These are phyloP conservation scores for Galeruca laticollis DNA, from an alignment of 2,888 invertebrate genomes.

Conservation along the genomic window DNA sequence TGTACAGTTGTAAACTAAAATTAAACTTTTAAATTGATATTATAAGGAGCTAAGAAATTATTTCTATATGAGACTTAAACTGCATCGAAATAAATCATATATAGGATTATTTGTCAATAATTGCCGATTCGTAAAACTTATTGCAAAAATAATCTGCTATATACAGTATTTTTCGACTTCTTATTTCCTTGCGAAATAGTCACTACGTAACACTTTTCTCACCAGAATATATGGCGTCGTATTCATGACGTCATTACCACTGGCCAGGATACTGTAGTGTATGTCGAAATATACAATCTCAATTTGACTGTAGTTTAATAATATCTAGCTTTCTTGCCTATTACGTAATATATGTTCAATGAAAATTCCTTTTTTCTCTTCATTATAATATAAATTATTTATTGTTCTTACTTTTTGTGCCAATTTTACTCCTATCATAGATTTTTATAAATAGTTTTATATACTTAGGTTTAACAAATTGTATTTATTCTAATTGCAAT, in stretches of 20 bases:
- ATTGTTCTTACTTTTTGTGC: conserved; percentile 42
- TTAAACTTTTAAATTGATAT: background rate
- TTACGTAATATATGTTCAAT: conserved; percentile 21
- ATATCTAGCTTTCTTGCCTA: conserved; percentile 10
- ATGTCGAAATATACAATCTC: too few species aligned
- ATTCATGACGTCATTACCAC: too few species aligned
- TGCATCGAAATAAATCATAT: background rate
- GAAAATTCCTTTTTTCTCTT: conserved; percentile 28
- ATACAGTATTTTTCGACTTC: too few species aligned
- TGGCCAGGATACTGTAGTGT: too few species aligned
- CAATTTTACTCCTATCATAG: conserved; percentile 38
- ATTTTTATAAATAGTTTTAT: conserved; percentile 30
- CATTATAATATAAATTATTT: conserved; percentile 27
- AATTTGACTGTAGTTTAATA: background rate
- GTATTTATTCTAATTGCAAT: conserved; percentile 36
- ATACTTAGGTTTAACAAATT: conserved; percentile 32
- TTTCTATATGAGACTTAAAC: background rate
- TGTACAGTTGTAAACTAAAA: background rate
- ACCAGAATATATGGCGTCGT: too few species aligned
- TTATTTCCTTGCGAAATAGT: too few species aligned
- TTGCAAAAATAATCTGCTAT: too few species aligned
- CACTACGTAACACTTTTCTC: too few species aligned
- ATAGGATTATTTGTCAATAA: too few species aligned
- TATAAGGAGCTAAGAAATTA: background rate
- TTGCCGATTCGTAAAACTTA: too few species aligned